Conservation (phyloP, 2,113 vertebrate genomes). For the Macrotus californicus region DNA sequence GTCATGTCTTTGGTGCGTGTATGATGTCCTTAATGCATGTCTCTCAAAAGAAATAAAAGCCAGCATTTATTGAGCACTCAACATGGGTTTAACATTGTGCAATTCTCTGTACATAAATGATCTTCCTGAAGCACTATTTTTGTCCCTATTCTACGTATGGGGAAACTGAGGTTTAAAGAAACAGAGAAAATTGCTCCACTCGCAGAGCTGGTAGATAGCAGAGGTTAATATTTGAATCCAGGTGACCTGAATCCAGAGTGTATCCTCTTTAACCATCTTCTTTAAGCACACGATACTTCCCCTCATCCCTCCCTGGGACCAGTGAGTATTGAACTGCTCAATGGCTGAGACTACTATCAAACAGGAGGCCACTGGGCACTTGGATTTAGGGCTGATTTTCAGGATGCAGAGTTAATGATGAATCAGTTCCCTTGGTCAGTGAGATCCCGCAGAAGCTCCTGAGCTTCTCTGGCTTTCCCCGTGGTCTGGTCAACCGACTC, state of each 20-base stretch:
- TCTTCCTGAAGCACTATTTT: neutral
- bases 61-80: neutral
- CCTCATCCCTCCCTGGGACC: neutral
- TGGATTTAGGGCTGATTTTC: neutral
- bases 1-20: neutral
- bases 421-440: neutral
- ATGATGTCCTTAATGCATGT: neutral
- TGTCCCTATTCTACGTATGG: neutral
- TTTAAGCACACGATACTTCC: neutral
- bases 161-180: neutral
- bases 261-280: neutral
- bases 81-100: neutral
- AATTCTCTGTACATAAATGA: neutral
- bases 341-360: neutral
- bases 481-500: neutral
- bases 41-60: neutral
- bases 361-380: neutral
- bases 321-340: neutral
- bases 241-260: neutral
- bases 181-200: neutral
- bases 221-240: neutral
- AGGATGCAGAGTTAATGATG: neutral
- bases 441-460: neutral
- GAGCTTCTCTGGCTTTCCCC: neutral
- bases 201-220: neutral